Percentiles rank a stretch among this genome's conserved stretches.
Conservation (phyloP, 2,888 invertebrate species). For the Agrochola circellaris region DNA sequence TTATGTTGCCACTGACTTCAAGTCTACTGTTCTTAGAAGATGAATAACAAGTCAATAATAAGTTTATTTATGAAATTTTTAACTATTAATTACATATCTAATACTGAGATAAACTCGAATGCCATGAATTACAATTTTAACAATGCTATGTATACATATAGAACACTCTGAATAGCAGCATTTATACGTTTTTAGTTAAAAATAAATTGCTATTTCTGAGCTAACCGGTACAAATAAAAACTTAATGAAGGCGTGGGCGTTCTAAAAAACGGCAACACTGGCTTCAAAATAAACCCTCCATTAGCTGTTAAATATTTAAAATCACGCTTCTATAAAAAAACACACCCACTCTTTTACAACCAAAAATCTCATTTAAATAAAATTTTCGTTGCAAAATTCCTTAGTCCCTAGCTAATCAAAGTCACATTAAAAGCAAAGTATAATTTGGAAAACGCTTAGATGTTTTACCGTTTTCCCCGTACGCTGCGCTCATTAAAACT, state of each 20-base stretch:
- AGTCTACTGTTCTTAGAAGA: neutral
- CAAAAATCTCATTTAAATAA: constrained; percentile 10
- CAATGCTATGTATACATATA: neutral
- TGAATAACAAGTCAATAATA: neutral
- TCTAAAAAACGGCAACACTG: neutral
- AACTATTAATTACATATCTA: too few species aligned
- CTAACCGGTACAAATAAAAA: neutral
- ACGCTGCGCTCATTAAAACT: constrained; percentile 63
- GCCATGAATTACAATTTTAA: neutral
- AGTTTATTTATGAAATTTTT: neutral
- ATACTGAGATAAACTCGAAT: neutral
- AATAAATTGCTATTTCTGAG: neutral
- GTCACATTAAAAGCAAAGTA: constrained; percentile 52
- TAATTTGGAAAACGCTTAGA: constrained; percentile 54
- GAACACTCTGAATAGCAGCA: neutral
- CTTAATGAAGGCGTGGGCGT: neutral
- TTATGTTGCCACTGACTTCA: too few species aligned
- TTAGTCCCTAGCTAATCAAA: constrained; percentile 57
- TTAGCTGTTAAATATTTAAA: neutral
- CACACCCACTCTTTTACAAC: neutral
- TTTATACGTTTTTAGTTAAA: neutral
- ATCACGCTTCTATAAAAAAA: neutral
- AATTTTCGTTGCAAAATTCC: constrained; percentile 22
- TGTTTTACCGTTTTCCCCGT: constrained; percentile 43
- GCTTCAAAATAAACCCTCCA: neutral